Conservation (phyloP, 2,113 vertebrate genomes). For the Paracanthobrama guichenoti region DNA sequence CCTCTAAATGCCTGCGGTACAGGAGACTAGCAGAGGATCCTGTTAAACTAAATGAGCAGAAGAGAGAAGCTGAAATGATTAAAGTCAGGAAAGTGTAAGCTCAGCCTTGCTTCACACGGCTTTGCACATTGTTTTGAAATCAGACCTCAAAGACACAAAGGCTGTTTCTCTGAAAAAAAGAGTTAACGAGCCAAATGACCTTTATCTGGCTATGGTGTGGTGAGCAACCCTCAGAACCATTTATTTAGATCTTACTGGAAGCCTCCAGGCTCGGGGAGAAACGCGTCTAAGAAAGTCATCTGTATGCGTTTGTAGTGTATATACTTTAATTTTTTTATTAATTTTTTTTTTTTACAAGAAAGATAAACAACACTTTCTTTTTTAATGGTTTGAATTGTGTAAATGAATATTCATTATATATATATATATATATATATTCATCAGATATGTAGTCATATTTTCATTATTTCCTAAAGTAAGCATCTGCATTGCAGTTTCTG, state of each 20-base stretch:
- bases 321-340: not conserved
- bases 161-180: conserved; percentile 11
- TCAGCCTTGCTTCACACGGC: not conserved
- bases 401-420: not conserved
- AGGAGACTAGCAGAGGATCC: conserved; percentile 61
- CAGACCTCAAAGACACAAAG: conserved; percentile 29
- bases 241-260: conserved; percentile 31
- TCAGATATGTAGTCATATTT: not conserved
- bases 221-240: conserved; percentile 4
- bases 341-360: not conserved
- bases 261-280: not conserved
- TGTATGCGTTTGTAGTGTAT: not conserved
- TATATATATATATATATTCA: no score
- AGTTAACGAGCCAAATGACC: conserved; percentile 38
- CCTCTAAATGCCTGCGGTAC: conserved; percentile 66
- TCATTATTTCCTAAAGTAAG: not conserved
- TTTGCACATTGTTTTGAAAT: conserved; percentile 34
- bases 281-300: not conserved
- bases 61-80: conserved; percentile 34
- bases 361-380: not conserved
- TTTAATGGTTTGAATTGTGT: not conserved
- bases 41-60: conserved; percentile 65
- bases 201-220: conserved; percentile 36
- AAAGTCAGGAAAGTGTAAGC: conserved; percentile 19
- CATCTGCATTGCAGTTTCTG: not conserved